These are phyloP conservation scores for Spisula solida DNA, from an alignment of 2,888 invertebrate genomes.

Conservation along the genomic window DNA sequence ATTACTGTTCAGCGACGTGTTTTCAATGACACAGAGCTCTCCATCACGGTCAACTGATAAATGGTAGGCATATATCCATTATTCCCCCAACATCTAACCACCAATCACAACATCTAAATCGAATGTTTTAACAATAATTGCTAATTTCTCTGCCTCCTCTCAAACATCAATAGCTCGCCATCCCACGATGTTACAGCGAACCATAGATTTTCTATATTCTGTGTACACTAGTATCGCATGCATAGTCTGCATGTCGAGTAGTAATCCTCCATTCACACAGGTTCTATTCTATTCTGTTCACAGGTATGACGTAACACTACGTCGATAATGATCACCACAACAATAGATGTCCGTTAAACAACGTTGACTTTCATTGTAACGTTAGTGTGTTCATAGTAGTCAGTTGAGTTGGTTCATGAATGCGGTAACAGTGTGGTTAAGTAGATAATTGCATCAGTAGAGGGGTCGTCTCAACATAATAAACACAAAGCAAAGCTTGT, in stretches of 20 bases:
- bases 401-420: too few species aligned
- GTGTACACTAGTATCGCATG: not conserved
- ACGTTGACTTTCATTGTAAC: not conserved
- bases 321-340: not conserved
- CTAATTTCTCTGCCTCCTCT: not conserved
- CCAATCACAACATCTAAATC: not conserved
- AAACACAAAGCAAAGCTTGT: not conserved
- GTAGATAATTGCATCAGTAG: not conserved
- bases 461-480: slow-evolving; percentile 19
- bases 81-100: not conserved
- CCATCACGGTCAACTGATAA: too few species aligned
- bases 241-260: not conserved
- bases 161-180: not conserved
- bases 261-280: not conserved
- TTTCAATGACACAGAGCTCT: too few species aligned
- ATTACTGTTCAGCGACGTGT: too few species aligned
- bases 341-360: not conserved
- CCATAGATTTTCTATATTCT: not conserved
- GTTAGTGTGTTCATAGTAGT: not conserved
- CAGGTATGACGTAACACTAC: not conserved
- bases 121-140: too few species aligned
- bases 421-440: not conserved
- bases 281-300: too few species aligned
- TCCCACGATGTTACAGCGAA: not conserved
- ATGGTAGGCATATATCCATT: not conserved